A percentile compares a stretch with the other conserved stretches of the same genome.
These are phyloP conservation scores for Pseudococcus viburni DNA, from an alignment of 2,888 invertebrate species.

Conservation along the genomic window DNA sequence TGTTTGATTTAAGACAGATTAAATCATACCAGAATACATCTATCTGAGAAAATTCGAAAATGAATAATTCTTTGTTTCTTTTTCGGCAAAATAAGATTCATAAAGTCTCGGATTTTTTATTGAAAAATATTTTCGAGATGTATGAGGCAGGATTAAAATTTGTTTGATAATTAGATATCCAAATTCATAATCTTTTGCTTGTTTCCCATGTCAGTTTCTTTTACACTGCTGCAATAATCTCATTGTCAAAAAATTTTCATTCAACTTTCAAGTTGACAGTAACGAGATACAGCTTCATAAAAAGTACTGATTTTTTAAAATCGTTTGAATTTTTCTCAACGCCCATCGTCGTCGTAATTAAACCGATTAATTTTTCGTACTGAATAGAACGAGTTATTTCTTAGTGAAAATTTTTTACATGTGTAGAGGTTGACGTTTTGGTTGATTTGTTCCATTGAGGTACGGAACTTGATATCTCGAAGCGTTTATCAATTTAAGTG, in stretches of 20 bases:
- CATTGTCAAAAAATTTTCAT: neutral
- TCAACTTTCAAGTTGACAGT: neutral
- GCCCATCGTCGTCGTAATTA: neutral
- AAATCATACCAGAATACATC: no score
- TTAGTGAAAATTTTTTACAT: neutral
- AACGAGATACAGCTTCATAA: neutral
- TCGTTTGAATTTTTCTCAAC: neutral
- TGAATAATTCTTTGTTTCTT: no score
- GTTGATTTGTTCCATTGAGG: neutral
- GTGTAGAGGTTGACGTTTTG: neutral
- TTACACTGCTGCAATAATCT: neutral
- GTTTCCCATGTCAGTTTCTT: neutral
- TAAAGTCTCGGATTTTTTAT: no score
- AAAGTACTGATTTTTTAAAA: neutral
- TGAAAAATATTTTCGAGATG: no score
- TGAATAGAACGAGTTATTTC: neutral
- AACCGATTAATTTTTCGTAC: constrained; percentile 10
- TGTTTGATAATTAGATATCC: no score
- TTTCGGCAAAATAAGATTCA: no score
- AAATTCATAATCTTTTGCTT: neutral
- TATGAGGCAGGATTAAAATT: no score
- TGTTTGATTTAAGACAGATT: no score
- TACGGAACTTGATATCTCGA: neutral
- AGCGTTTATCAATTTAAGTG: constrained; percentile 3
- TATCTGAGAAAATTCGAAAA: no score